Base-by-base conservation (phyloP, 2,888 invertebrate genomes). In the Eledona agricola region DNA sequence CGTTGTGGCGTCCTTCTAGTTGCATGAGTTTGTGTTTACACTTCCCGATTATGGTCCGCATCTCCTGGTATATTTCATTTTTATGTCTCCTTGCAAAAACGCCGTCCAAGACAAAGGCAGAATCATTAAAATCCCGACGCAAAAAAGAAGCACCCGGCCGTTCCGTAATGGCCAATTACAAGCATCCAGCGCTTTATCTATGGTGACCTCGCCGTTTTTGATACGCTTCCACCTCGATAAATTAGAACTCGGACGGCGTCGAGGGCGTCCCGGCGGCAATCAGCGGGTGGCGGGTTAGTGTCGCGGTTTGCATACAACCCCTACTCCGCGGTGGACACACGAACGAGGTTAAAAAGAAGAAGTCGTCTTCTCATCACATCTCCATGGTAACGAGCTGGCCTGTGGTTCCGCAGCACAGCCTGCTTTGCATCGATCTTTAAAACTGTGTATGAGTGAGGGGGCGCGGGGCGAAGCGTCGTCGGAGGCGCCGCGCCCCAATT, bases 391-490 rank as follows among this genome's bases (percentile, higher is more conserved):
- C 77, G 77, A 76, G 76, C 75, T 75, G 72, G 74, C 76, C 77
- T 74, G 74, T 73, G 73, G 74, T 74, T 66, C 65, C 64, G 66
- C 62, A 60, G 62, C 63, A 60, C 64, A 59, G 58, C 64, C 70
- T 77, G 75, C 75, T 77, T 77, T 77, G 75, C 77, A 77, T 77
- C 76, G 77, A 77, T 77, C 77, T 76, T 77, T 77, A 77, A 77
- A 77, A 76, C 75, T 75, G 71, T 70, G 64, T 64, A 65, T 61
- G 57, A 61, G 63, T 58, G 63, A 65, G 64, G 17, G 51, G 37
- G 66, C 65, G 65, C 62, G 55, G 16, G 62, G 62, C 58, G 61
- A 60, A 28, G 22, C 10, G 12, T 3, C 9, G n/a, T 17, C 16
- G 23, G 9, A 28, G 28, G 2, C 29, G 12, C 5, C 13, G 7